These are phyloP conservation scores for Lithophane ornitopus DNA, from an alignment of 2,888 invertebrate species.

Conservation along the genomic window DNA sequence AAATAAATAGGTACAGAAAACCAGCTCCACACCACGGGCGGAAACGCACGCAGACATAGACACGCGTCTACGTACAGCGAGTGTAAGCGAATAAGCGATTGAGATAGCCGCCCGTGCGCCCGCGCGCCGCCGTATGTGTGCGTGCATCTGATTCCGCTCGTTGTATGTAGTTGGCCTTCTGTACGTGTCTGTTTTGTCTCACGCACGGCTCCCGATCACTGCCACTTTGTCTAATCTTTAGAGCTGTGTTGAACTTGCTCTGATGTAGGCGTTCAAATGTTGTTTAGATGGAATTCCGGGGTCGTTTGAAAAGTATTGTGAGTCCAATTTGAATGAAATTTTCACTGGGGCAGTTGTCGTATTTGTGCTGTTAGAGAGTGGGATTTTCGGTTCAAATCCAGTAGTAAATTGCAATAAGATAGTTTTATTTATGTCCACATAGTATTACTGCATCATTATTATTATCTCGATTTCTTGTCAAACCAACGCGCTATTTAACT, in stretches of 20 bases:
- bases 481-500: neutral
- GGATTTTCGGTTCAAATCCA: neutral
- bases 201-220: neutral
- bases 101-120: too few species aligned
- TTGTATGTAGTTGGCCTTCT: neutral
- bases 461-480: neutral
- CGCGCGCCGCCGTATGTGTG: too few species aligned
- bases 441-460: neutral
- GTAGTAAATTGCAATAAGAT: neutral
- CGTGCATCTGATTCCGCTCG: neutral
- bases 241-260: slow-evolving; percentile 32
- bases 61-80: too few species aligned
- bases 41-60: neutral
- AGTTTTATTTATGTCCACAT: neutral
- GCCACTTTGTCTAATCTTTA: slow-evolving; percentile 48
- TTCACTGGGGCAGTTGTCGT: neutral
- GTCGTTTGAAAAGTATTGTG: slow-evolving; percentile 13
- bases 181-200: neutral
- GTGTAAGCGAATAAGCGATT: too few species aligned
- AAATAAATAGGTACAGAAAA: neutral
- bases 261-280: slow-evolving; percentile 15
- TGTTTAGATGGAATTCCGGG: neutral
- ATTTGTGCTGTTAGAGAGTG: neutral
- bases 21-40: neutral
- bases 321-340: neutral